Percentiles rank a stretch among this genome's conserved stretches.
phyloP scores from a whole-genome alignment of 37 sponge, comb jelly and placozoan genomes.

The Oopsacas minuta region DNA sequence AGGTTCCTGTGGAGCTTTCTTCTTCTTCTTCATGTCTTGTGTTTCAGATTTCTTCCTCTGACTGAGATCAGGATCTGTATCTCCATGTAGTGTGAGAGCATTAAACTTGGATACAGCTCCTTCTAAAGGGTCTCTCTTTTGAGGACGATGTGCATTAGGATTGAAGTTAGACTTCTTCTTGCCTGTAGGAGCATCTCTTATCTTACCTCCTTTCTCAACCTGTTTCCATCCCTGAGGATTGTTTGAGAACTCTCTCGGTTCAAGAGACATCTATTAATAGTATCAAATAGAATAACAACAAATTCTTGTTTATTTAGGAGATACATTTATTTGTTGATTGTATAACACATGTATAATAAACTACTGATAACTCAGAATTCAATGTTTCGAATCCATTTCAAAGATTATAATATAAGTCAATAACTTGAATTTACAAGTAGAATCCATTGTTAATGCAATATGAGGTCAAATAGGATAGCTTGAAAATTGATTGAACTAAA shows the following conservation, averaged over 20 bases:
- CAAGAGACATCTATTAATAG: constrained; percentile 3
- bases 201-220: neutral
- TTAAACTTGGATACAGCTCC: neutral
- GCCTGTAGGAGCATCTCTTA: neutral
- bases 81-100: neutral
- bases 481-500: too few species aligned
- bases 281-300: too few species aligned
- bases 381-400: too few species aligned
- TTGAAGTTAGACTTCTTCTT: neutral
- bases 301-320: too few species aligned
- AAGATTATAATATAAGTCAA: too few species aligned
- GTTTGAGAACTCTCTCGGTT: neutral
- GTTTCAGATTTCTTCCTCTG: neutral
- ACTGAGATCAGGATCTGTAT: neutral
- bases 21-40: neutral
- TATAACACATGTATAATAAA: neutral
- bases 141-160: neutral
- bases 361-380: too few species aligned
- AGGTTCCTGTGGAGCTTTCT: neutral
- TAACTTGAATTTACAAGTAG: too few species aligned
- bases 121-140: neutral
- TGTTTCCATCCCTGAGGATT: neutral
- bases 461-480: too few species aligned
- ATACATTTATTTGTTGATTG: too few species aligned
- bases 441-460: too few species aligned